Conservation (phyloP, 2,888 invertebrate genomes). For the Erannis defoliaria region DNA sequence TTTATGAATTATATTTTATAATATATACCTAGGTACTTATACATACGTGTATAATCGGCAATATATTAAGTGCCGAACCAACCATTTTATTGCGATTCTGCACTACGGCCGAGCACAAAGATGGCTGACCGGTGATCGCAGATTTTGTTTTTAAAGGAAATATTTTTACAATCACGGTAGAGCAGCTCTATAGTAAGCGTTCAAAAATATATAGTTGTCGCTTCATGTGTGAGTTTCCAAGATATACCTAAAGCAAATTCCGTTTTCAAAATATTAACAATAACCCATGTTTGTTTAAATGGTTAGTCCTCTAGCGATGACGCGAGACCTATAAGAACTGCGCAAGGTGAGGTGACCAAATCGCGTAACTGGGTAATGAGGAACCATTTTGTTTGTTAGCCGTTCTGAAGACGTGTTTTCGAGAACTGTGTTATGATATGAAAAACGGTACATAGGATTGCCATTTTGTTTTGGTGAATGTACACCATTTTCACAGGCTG, state of each 20-base stretch:
- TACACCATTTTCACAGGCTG: not conserved
- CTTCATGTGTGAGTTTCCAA: not conserved
- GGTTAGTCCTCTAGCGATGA: conserved; percentile 71
- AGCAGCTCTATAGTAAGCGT: not conserved
- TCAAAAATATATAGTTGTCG: conserved; percentile 6
- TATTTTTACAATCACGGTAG: conserved; percentile 4
- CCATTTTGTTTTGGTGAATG: conserved; percentile 24
- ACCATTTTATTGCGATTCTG: conserved; percentile 5
- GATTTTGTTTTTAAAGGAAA: conserved; percentile 14
- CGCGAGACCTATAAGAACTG: conserved; percentile 63
- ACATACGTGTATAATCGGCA: too few species aligned
- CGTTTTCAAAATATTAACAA: conserved; percentile 50
- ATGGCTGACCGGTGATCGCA: conserved; percentile 28
- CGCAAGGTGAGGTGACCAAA: conserved; percentile 67
- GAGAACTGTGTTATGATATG: conserved; percentile 14
- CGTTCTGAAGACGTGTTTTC: conserved; percentile 41
- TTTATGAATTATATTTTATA: too few species aligned
- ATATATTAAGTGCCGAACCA: not conserved
- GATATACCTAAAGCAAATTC: conserved; percentile 26
- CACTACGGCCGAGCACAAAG: conserved; percentile 3
- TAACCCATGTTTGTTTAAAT: conserved; percentile 63
- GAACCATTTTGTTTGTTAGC: conserved; percentile 52
- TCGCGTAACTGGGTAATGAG: conserved; percentile 60
- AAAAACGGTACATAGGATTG: conserved; percentile 22
- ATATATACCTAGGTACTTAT: not conserved